Evolutionary conservation across 2,797 vertebrate species (phyloP).

Genomic region (Artibeus jamaicensis): DNA sequence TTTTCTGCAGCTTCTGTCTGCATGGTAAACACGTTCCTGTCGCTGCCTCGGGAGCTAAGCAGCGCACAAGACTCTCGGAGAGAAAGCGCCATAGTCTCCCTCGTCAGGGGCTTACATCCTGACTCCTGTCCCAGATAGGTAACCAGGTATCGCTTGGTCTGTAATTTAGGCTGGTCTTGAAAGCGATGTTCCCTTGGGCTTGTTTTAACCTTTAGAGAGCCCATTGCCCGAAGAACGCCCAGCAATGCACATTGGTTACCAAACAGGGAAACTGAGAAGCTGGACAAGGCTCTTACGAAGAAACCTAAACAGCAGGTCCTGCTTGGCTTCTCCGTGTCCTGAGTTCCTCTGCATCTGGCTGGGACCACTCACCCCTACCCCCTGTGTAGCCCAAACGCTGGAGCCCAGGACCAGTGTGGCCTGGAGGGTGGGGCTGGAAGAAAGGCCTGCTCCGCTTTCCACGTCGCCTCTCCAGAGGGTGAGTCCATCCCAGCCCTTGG

Average conservation of each 20-base stretch:
- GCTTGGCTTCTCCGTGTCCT: not conserved
- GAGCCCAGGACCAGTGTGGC: not conserved
- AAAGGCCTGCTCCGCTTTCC: not conserved
- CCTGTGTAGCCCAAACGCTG: accelerated
- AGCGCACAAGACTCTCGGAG: accelerated
- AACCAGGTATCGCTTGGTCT: not conserved
- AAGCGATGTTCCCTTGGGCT: not conserved
- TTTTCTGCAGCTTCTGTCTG: not conserved
- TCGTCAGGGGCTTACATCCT: accelerated
- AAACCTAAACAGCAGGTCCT: not conserved
- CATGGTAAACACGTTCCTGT: not conserved
- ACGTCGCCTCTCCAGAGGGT: accelerated
- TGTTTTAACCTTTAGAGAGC: not conserved
- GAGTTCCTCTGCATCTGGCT: not conserved
- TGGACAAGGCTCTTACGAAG: not conserved
- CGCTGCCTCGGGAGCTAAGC: not conserved
- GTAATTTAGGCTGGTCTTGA: not conserved
- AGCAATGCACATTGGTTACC: not conserved
- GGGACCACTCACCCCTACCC: not conserved
- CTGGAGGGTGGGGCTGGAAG: no score
- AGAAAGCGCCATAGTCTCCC: accelerated
- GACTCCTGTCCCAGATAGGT: not conserved
- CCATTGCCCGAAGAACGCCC: not conserved
- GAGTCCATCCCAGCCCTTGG: not conserved
- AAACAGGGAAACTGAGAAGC: not conserved